phyloP scores from a whole-genome alignment of 2,888 invertebrate genomes.

The Allophyes oxyacanthae region DNA sequence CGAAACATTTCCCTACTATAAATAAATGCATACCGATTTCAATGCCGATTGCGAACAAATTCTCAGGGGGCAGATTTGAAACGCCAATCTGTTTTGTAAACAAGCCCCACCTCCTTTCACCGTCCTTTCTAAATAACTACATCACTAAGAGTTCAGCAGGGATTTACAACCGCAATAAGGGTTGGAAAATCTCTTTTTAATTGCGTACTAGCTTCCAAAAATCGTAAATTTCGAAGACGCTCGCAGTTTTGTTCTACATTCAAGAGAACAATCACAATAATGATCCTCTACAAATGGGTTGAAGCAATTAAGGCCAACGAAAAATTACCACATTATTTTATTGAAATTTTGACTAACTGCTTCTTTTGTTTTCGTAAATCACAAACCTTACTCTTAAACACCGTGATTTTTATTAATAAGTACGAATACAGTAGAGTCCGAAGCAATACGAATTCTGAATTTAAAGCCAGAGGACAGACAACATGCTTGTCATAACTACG shows the following conservation, averaged over 20 bases:
- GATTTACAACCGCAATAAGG: constrained; percentile 50
- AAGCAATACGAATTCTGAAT: too few relatives aligned
- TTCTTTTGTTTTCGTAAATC: constrained; percentile 5
- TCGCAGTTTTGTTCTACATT: constrained; percentile 35
- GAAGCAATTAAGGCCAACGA: constrained; percentile 24
- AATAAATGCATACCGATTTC: constrained; percentile 28
- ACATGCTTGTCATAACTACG: too few relatives aligned
- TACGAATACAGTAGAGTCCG: too few relatives aligned
- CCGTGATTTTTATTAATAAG: too few relatives aligned
- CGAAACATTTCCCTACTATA: constrained; percentile 15
- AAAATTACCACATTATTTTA: constrained; percentile 20
- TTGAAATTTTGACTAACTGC: constrained; percentile 3
- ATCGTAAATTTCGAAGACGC: constrained; percentile 42
- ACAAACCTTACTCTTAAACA: too few relatives aligned
- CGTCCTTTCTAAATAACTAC: constrained; percentile 5
- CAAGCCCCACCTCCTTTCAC: constrained; percentile 8
- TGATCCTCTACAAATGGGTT: constrained; percentile 44
- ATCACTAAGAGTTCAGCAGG: constrained; percentile 24
- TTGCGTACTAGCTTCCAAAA: constrained; percentile 39
- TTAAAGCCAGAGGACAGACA: too few relatives aligned
- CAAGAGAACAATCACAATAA: constrained; percentile 36
- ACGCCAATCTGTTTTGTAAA: constrained; percentile 23
- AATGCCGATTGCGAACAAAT: constrained; percentile 13
- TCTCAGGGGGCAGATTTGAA: constrained; percentile 15
- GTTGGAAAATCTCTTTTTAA: constrained; percentile 58